These are phyloP conservation scores for Lasioglossum oenotherae DNA, from an alignment of 2,888 invertebrate genomes.

Conservation along the genomic window DNA sequence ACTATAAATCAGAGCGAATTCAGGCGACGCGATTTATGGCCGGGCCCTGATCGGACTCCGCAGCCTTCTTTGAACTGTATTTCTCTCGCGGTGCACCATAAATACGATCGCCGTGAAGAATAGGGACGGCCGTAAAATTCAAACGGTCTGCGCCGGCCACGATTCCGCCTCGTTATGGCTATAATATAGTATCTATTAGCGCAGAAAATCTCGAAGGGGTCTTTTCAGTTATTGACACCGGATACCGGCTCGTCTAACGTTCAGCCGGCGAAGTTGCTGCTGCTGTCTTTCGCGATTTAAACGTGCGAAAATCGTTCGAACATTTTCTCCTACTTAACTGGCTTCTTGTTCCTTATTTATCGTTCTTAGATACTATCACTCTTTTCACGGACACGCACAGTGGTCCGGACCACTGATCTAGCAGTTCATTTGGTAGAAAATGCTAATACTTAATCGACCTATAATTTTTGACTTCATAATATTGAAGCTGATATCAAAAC, in stretches of 20 bases:
- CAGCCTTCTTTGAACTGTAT: conserved; percentile 53
- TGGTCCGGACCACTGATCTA: too few relatives aligned
- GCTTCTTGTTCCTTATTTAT: too few relatives aligned
- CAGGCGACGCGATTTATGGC: conserved; percentile 61
- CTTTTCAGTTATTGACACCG: conserved; percentile 30
- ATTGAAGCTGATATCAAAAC: too few relatives aligned
- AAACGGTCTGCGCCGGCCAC: conserved; percentile 44
- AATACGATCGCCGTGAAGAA: conserved; percentile 66
- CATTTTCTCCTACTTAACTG: neutral
- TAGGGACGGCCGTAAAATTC: conserved; percentile 64
- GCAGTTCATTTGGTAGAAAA: too few relatives aligned
- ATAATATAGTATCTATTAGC: conserved; percentile 58
- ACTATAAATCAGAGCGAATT: conserved; percentile 67
- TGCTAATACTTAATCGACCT: too few relatives aligned
- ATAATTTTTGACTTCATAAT: too few relatives aligned
- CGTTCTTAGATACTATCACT: too few relatives aligned
- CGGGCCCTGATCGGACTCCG: conserved; percentile 50
- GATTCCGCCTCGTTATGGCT: conserved; percentile 50
- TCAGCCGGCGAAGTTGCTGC: neutral
- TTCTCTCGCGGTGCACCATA: conserved; percentile 63
- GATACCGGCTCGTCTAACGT: neutral
- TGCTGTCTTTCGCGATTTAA: neutral
- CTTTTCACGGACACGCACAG: too few relatives aligned
- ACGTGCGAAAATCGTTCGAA: neutral
- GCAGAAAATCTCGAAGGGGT: conserved; percentile 17